Percentiles rank a stretch among this genome's conserved stretches.
phyloP scores from a whole-genome alignment of 1,140 invertebrate genomes.

The Zaprionus africanus region DNA sequence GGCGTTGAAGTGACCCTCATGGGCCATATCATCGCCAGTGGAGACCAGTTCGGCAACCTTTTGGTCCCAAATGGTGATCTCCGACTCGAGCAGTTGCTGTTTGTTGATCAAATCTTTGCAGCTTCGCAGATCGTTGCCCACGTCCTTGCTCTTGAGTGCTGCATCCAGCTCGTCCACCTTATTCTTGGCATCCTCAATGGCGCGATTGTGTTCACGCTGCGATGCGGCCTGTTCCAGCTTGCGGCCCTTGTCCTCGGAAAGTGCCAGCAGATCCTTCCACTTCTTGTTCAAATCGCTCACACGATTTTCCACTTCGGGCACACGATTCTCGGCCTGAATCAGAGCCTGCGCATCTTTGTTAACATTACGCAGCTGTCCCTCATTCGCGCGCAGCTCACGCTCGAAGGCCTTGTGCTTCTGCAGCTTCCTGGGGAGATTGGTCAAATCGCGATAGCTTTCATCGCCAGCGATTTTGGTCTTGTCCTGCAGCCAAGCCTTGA shows the following conservation, averaged over 20 bases:
- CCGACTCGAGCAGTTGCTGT: slow-evolving; percentile 92
- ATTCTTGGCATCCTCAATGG: slow-evolving; percentile 91
- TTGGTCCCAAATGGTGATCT: slow-evolving; percentile 91
- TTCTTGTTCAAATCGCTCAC: slow-evolving; percentile 89
- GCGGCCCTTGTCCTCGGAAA: slow-evolving; percentile 92
- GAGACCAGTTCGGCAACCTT: slow-evolving; percentile 91
- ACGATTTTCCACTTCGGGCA: slow-evolving; percentile 88
- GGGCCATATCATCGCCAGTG: slow-evolving; percentile 94
- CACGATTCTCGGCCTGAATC: slow-evolving; percentile 89
- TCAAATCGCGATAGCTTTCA: slow-evolving; percentile 96
- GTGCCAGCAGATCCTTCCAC: slow-evolving; percentile 89
- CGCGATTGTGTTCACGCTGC: slow-evolving; percentile 84
- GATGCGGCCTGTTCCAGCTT: slow-evolving; percentile 87
- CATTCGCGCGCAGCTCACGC: slow-evolving; percentile 95
- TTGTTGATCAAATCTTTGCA: slow-evolving; percentile 95
- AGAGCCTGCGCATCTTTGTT: slow-evolving; percentile 91
- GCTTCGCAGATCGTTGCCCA: slow-evolving; percentile 93
- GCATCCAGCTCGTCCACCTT: slow-evolving; percentile 92
- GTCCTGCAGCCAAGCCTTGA: slow-evolving; percentile 95
- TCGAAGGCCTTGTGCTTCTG: slow-evolving; percentile 99
- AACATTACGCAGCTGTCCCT: slow-evolving; percentile 93
- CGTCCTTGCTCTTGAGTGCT: slow-evolving; percentile 91
- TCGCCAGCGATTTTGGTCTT: slow-evolving; percentile 96
- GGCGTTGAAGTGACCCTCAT: slow-evolving; percentile 97
- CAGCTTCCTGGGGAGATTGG: slow-evolving; percentile 95